These are phyloP conservation scores for Dasysyrphus tricinctus DNA, from an alignment of 2,888 invertebrate genomes.

Conservation along the genomic window DNA sequence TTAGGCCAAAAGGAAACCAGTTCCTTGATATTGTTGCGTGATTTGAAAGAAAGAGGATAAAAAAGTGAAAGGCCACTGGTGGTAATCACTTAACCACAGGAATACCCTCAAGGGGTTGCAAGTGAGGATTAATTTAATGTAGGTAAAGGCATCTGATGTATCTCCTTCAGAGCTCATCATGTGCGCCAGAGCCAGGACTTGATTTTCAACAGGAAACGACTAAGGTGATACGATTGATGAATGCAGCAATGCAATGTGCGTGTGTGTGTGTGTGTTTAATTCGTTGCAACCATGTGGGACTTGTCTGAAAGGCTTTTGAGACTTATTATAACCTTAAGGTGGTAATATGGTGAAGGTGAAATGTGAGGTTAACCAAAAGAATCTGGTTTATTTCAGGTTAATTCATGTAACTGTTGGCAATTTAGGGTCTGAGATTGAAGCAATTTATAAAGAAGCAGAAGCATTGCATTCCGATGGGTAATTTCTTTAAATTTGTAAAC, in stretches of 20 bases:
- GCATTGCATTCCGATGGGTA: constrained; percentile 44
- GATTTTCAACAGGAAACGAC: constrained; percentile 64
- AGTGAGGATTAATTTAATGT: constrained; percentile 52
- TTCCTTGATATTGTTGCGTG: background rate
- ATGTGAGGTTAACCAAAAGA: constrained; percentile 56
- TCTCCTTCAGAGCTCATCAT: constrained; percentile 6
- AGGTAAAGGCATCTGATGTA: constrained; percentile 25
- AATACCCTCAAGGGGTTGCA: constrained; percentile 61
- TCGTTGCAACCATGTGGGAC: constrained; percentile 27
- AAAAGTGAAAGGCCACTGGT: constrained; percentile 73
- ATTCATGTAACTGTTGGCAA: background rate
- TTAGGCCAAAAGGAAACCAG: constrained; percentile 30
- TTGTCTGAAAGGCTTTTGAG: constrained; percentile 17
- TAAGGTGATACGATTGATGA: constrained; percentile 56
- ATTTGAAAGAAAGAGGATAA: constrained; percentile 50
- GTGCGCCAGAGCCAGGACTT: constrained; percentile 29
- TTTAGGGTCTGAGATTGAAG: constrained; percentile 49
- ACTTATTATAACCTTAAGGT: constrained; percentile 43
- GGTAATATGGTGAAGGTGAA: constrained; percentile 58
- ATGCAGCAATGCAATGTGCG: constrained; percentile 36
- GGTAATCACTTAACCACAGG: constrained; percentile 71
- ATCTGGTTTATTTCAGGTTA: constrained; percentile 51
- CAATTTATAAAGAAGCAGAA: constrained; percentile 10
- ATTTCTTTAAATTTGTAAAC: constrained; percentile 20
- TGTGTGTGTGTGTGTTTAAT: background rate